Evolutionary conservation across 2,797 vertebrate genomes (phyloP).

Genomic region (Apodemus agrarius): DNA sequence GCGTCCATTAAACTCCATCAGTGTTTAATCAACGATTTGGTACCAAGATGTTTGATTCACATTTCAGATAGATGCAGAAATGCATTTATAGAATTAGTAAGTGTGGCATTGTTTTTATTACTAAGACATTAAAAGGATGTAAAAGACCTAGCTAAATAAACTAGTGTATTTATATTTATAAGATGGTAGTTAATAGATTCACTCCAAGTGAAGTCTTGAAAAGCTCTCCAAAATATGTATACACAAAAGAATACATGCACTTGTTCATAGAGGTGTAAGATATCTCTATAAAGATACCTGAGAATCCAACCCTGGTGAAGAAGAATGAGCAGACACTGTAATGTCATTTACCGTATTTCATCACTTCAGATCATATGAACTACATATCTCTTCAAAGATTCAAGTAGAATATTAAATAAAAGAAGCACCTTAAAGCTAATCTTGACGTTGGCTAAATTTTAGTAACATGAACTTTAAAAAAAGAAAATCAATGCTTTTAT

Average conservation of each 20-base stretch:
- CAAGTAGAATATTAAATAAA: not conserved
- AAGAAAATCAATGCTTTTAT: not conserved
- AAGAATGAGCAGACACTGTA: not conserved
- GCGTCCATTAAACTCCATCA: not conserved
- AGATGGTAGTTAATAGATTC: not conserved
- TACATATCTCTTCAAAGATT: not conserved
- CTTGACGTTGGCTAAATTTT: not conserved
- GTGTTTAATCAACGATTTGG: not conserved
- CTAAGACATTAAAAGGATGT: not conserved
- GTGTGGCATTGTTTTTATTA: not conserved
- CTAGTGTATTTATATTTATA: not conserved
- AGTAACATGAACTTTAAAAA: conserved; percentile 21
- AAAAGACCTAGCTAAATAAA: not conserved
- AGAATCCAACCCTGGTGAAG: not conserved
- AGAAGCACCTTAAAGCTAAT: not conserved
- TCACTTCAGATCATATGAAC: not conserved
- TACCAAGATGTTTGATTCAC: not conserved
- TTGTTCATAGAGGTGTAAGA: not conserved
- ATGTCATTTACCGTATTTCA: not conserved
- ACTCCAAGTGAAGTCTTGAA: not conserved
- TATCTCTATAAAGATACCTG: not conserved
- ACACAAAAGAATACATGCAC: not conserved
- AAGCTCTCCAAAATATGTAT: not conserved
- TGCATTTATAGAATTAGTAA: not conserved
- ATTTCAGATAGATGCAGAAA: not conserved